These are phyloP conservation scores for Habropoda laboriosa DNA, from an alignment of 1,140 invertebrate species.

Conservation along the genomic window DNA sequence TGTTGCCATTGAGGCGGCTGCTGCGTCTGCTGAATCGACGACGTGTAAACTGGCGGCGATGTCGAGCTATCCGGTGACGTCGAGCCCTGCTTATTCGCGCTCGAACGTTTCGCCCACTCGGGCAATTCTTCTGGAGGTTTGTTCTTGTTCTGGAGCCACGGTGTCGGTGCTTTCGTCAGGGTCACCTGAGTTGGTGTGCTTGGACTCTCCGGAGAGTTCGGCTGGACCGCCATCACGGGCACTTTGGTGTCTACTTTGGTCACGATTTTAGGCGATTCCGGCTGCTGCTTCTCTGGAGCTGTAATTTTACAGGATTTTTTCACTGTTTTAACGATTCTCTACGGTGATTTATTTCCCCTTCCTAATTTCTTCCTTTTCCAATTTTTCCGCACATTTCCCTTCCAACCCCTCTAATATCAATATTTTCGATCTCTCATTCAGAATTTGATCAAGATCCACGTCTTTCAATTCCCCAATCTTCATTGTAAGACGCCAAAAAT, in stretches of 20 bases:
- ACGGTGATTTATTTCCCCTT: no score
- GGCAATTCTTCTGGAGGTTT: conserved; percentile 79
- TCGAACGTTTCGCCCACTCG: conserved; percentile 79
- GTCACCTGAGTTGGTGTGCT: conserved; percentile 78
- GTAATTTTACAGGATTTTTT: no score
- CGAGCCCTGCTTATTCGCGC: conserved; percentile 58
- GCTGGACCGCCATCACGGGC: conserved; percentile 41
- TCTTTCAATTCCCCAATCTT: no score
- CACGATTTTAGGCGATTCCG: conserved; percentile 56
- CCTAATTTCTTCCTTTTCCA: no score
- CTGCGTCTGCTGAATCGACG: conserved; percentile 51
- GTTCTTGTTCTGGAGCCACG: conserved; percentile 83
- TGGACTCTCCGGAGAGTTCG: conserved; percentile 67
- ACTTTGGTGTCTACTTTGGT: conserved; percentile 71
- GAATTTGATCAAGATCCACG: no score
- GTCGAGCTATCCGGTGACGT: conserved; percentile 53
- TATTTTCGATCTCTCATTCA: no score
- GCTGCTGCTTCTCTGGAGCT: conserved; percentile 48
- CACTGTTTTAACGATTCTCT: no score
- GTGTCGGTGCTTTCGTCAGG: conserved; percentile 83
- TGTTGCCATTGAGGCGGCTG: conserved; percentile 55
- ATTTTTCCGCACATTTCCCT: no score
- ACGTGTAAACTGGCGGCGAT: conserved; percentile 28
- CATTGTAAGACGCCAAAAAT: no score
- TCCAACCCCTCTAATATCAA: no score